These are phyloP conservation scores for Crax fasciolata DNA, from an alignment of 2,797 vertebrate genomes.

Conservation along the genomic window DNA sequence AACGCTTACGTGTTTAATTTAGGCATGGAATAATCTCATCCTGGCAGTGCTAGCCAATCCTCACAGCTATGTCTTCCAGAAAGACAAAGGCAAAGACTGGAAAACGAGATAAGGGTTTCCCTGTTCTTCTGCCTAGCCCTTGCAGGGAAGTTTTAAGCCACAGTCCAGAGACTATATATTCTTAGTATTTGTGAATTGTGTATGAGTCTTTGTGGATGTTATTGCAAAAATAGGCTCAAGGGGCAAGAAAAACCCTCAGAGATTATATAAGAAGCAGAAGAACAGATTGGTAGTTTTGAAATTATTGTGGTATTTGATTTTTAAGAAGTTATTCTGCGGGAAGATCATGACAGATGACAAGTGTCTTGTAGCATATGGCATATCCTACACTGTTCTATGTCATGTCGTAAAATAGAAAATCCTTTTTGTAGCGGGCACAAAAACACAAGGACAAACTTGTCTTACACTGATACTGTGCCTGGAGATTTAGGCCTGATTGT, in stretches of 20 bases:
- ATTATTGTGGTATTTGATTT: neutral
- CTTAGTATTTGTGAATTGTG: neutral
- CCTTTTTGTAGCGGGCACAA: neutral
- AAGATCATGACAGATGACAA: neutral
- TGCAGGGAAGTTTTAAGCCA: neutral
- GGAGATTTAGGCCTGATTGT: neutral
- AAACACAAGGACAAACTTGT: neutral
- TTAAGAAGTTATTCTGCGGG: neutral
- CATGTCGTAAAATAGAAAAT: rapidly evolving
- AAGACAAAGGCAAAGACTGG: constrained; percentile 4
- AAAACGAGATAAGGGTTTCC: neutral
- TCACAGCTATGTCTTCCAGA: neutral
- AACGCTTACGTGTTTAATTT: constrained; percentile 48
- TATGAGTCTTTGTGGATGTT: neutral
- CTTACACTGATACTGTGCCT: rapidly evolving
- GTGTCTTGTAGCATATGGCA: rapidly evolving
- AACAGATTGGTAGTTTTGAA: neutral
- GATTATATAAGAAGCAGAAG: neutral
- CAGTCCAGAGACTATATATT: neutral
- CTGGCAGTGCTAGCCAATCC: neutral
- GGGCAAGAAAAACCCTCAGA: neutral
- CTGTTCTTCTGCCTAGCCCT: neutral
- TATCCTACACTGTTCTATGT: rapidly evolving
- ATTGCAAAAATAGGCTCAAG: neutral
- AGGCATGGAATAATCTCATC: constrained; percentile 51